Evolutionary conservation across 2,113 vertebrate genomes (phyloP).

Genomic region (Microcebus griseorufus): DNA sequence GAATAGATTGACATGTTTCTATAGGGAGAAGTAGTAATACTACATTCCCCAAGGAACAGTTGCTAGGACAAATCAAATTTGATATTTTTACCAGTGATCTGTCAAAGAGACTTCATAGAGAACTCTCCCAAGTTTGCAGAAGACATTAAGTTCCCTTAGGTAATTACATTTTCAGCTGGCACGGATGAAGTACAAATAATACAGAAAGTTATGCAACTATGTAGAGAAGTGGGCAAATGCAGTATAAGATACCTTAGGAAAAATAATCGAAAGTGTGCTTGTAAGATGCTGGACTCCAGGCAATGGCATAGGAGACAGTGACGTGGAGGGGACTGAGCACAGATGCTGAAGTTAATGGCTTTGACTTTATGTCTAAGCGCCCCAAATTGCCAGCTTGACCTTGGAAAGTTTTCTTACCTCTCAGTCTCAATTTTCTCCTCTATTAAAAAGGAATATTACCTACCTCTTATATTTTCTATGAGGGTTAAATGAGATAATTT

Average conservation of each 20-base stretch:
- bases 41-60: neutral
- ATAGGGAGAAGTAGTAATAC: neutral
- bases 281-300: neutral
- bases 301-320: neutral
- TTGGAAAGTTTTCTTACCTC: neutral
- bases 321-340: neutral
- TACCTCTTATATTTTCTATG: neutral
- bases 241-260: neutral
- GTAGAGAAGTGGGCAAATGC: neutral
- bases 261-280: neutral
- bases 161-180: conserved; percentile 6
- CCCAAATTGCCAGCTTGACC: neutral
- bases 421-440: neutral
- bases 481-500: neutral
- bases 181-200: neutral
- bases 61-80: conserved; percentile 48
- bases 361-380: neutral
- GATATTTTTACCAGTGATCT: conserved; percentile 30
- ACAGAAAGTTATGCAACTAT: neutral
- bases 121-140: conserved; percentile 18
- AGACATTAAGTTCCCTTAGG: neutral
- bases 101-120: neutral
- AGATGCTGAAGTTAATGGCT: neutral
- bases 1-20: conserved; percentile 42
- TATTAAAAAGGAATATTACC: neutral